phyloP scores from a whole-genome alignment of 2,113 vertebrate species.

The Etheostoma spectabile region DNA sequence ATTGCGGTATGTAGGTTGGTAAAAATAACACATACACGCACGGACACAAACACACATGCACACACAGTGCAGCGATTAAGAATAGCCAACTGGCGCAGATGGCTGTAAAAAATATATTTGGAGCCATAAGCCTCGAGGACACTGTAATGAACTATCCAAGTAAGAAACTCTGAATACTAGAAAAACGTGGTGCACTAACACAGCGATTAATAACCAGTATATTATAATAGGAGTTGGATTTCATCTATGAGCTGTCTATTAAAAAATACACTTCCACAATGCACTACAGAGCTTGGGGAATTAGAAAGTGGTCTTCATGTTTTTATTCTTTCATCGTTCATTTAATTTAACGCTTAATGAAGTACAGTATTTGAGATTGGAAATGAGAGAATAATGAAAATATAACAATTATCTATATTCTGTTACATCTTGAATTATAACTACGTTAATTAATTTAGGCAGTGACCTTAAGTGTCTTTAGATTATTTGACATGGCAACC shows the following conservation, averaged over 20 bases:
- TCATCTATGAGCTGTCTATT: constrained; percentile 21
- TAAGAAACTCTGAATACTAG: constrained; percentile 55
- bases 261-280: constrained; percentile 31
- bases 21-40: constrained; percentile 60
- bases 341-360: neutral
- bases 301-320: neutral
- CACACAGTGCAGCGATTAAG: constrained; percentile 74
- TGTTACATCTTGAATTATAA: neutral
- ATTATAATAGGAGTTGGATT: constrained; percentile 49
- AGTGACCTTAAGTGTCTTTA: no score
- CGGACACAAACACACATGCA: constrained; percentile 47
- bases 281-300: neutral
- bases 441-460: no score
- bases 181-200: constrained; percentile 45
- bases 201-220: constrained; percentile 55
- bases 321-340: constrained; percentile 18
- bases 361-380: neutral
- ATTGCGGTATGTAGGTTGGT: constrained; percentile 68
- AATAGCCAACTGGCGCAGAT: constrained; percentile 84
- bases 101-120: constrained; percentile 85
- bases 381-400: neutral
- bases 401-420: neutral
- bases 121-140: constrained; percentile 81
- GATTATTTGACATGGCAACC: no score
- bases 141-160: constrained; percentile 78